Percentiles rank a stretch among this genome's conserved stretches.
Conservation (phyloP, 2,888 invertebrate species). For the Sinohyriopsis cumingii region DNA sequence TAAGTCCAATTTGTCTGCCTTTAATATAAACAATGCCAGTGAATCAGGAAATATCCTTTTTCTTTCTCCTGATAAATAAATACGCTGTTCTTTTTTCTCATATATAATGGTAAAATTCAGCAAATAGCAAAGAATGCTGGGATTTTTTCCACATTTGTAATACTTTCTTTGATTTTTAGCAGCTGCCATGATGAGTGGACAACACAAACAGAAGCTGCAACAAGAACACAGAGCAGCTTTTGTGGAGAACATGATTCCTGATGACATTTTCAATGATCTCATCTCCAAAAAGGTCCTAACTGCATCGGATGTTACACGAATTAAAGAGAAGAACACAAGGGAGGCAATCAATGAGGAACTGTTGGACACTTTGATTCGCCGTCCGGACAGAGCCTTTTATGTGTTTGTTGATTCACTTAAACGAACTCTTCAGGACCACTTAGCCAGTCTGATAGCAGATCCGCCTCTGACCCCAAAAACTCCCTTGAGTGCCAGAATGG, state of each 20-base stretch:
- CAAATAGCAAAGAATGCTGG: no score
- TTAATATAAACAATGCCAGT: no score
- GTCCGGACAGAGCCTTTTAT: constrained; percentile 51
- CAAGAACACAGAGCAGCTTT: no score
- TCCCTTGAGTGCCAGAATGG: neutral
- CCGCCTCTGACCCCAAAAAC: neutral
- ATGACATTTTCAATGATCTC: constrained; percentile 55
- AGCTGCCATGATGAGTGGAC: no score
- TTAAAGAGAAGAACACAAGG: constrained; percentile 38
- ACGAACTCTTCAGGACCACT: constrained; percentile 50
- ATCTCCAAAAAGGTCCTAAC: constrained; percentile 37
- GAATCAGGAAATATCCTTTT: no score
- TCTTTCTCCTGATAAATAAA: no score
- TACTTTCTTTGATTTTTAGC: no score
- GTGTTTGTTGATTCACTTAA: constrained; percentile 50
- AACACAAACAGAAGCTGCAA: no score
- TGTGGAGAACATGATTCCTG: constrained; percentile 58
- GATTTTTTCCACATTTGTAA: no score
- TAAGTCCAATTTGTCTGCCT: no score
- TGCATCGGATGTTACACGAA: constrained; percentile 15
- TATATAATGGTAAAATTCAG: no score
- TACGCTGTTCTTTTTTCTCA: no score
- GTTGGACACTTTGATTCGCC: constrained; percentile 43
- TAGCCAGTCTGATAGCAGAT: constrained; percentile 48
- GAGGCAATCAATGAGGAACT: constrained; percentile 52